Conservation (phyloP, 2,888 invertebrate species). For the Lepeophtheirus nordmannii region DNA sequence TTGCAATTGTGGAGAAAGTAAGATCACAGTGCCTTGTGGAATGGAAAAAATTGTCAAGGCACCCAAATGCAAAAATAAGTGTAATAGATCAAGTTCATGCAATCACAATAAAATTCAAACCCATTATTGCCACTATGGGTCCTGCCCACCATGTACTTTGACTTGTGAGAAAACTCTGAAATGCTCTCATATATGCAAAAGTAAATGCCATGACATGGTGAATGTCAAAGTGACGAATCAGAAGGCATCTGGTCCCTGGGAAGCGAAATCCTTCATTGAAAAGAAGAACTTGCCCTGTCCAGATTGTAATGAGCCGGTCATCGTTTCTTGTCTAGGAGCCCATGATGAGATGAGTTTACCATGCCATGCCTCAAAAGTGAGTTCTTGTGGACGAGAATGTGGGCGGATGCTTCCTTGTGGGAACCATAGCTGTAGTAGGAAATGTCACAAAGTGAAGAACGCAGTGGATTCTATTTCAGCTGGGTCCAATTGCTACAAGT, state of each 20-base stretch:
- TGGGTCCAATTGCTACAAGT: conserved; percentile 33
- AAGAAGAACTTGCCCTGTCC: conserved; percentile 37
- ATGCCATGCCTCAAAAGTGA: conserved; percentile 43
- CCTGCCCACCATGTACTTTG: conserved; percentile 65
- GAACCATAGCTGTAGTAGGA: conserved; percentile 45
- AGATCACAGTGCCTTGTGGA: conserved; percentile 68
- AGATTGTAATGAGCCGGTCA: conserved; percentile 45
- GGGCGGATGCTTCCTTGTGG: conserved; percentile 35
- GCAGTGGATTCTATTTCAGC: conserved; percentile 28
- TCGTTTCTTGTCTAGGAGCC: conserved; percentile 43
- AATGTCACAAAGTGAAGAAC: conserved; percentile 47
- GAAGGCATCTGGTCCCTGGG: conserved; percentile 38
- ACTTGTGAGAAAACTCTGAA: conserved; percentile 47
- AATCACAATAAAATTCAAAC: conserved; percentile 56
- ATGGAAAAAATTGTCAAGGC: conserved; percentile 55
- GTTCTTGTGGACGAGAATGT: conserved; percentile 38
- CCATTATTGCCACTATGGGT: conserved; percentile 65
- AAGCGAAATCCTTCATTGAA: conserved; percentile 31
- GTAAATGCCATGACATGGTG: conserved; percentile 59
- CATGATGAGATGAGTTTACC: conserved; percentile 35
- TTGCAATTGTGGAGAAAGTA: conserved; percentile 66
- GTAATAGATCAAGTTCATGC: conserved; percentile 63
- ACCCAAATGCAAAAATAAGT: conserved; percentile 56
- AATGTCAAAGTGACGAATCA: conserved; percentile 44
- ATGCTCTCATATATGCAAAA: conserved; percentile 54